Conservation (phyloP, 2,797 vertebrate species). For the Sebastes ruberrimus region DNA sequence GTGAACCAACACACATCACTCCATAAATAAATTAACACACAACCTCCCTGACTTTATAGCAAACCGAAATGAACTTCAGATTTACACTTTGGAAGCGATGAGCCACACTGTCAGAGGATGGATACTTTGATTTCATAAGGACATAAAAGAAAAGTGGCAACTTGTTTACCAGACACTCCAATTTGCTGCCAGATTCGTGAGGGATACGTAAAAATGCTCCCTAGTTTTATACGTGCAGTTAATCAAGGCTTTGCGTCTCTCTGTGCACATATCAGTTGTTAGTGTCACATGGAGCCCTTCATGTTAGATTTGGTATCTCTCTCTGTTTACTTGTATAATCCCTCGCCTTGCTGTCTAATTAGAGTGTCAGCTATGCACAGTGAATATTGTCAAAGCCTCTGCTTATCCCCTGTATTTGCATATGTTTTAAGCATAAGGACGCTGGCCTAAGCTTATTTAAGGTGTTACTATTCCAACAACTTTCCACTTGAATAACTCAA, state of each 20-base stretch:
- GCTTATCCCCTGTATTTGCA: slow-evolving; percentile 71
- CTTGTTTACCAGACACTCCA: slow-evolving; percentile 74
- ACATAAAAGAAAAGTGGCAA: slow-evolving; percentile 60
- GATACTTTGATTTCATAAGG: slow-evolving; percentile 54
- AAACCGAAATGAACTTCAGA: slow-evolving; percentile 35
- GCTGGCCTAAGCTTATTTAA: slow-evolving; percentile 55
- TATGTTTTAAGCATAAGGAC: slow-evolving; percentile 48
- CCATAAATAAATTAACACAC: slow-evolving; percentile 28
- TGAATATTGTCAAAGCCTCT: slow-evolving; percentile 55
- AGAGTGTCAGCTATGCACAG: slow-evolving; percentile 56
- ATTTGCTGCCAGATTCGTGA: slow-evolving; percentile 61
- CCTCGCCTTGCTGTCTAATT: slow-evolving; percentile 68
- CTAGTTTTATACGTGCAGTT: slow-evolving; percentile 63
- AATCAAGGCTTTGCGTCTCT: slow-evolving; percentile 48
- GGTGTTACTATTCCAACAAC: slow-evolving; percentile 42
- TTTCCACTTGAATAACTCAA: slow-evolving; percentile 64
- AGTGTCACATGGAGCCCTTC: slow-evolving; percentile 50
- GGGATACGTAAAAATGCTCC: slow-evolving; percentile 58
- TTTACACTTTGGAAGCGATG: slow-evolving; percentile 33
- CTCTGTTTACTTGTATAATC: slow-evolving; percentile 59
- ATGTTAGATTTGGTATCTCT: slow-evolving; percentile 60
- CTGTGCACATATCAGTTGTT: slow-evolving; percentile 45
- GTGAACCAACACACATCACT: neutral
- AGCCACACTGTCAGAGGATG: slow-evolving; percentile 20
- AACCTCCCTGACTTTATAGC: slow-evolving; percentile 23